A percentile compares a stretch with the other conserved stretches of the same genome.
Conservation (phyloP, 2,797 vertebrate species). For the Pachyuromys duprasi region DNA sequence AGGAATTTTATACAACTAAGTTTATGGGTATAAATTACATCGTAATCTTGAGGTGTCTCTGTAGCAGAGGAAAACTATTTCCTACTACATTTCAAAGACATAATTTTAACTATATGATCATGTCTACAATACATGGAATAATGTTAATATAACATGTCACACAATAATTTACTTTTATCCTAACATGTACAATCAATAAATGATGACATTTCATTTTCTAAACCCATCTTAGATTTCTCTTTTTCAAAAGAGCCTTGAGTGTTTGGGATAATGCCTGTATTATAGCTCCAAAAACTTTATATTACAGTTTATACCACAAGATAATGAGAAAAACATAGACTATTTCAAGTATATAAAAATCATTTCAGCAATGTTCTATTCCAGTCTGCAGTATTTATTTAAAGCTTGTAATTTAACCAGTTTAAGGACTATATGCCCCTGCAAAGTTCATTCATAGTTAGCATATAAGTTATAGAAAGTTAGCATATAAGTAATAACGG, state of each 20-base stretch:
- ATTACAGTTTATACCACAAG: conserved; percentile 54
- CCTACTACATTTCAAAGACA: not conserved
- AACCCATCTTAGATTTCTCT: not conserved
- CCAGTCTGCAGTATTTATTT: conserved; percentile 55
- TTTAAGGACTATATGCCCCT: not conserved
- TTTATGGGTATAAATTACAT: conserved; percentile 1
- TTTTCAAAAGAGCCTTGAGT: conserved; percentile 25
- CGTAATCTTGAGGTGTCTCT: conserved; percentile 38
- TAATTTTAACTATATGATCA: conserved; percentile 14
- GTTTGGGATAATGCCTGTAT: not conserved
- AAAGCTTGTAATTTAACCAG: conserved; percentile 60
- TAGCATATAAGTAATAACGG: conserved; percentile 25
- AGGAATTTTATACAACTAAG: not conserved
- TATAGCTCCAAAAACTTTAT: conserved; percentile 41
- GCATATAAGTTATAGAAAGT: conserved; percentile 53
- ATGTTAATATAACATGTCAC: conserved; percentile 4
- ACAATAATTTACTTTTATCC: conserved; percentile 55
- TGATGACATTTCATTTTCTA: conserved; percentile 48
- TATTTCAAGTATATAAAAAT: conserved; percentile 63
- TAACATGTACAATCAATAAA: not conserved
- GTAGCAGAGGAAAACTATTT: not conserved
- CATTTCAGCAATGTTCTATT: conserved; percentile 58
- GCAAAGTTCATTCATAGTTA: conserved; percentile 52
- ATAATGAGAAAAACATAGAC: conserved; percentile 69
- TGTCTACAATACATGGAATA: not conserved